Base-by-base conservation (phyloP, 2,888 invertebrate genomes). In the Drosophila yooni region DNA sequence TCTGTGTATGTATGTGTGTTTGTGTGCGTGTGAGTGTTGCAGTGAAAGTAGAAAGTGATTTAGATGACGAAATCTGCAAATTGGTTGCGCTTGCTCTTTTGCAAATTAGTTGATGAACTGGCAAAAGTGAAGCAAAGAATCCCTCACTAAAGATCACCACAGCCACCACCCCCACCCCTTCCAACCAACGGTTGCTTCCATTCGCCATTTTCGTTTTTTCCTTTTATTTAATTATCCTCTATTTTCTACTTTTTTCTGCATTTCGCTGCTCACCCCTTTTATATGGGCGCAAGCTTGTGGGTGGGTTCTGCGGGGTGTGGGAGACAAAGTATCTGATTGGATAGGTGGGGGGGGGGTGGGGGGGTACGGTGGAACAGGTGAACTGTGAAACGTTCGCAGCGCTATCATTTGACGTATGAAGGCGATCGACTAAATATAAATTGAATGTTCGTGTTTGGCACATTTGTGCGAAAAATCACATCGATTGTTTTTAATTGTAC, bases 391-490 rank as follows among this genome's bases (percentile, higher is more conserved):
- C 34, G 46, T 34, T 40, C 31, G 66, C 40, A 50, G 56, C 56
- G 69, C 66, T 81, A 83, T 79, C 80, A 74, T 78, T 84, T 80
- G 86, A 73, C 81, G 73, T 70, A 79, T 63, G 83, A 85, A 88
- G 87, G 79, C 82, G 82, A 87, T 89, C 84, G 87, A 80, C 81
- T 82, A 72, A 72, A 77, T 82, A 73, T 82, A 75, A 82, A 82
- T 80, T 77, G 73, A 74, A 71, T 81, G 83, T 78, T 82, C 82
- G 87, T 88, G 90, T 76, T 83, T 88, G 90, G 82, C 87, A 88
- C 87, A 90, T 88, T 86, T 85, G 88, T 77, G 90, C 82, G 74
- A 85, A 87, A 85, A 87, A 87, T 85, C 89, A 82, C 89, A 87
- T 85, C 82, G 87, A 89, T 87, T 84, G 89, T 87, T 84, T 89